Evolutionary conservation across 64 coral and sea anemone species (phyloP).

Genomic region (Hydrozoanthus tunicans): DNA sequence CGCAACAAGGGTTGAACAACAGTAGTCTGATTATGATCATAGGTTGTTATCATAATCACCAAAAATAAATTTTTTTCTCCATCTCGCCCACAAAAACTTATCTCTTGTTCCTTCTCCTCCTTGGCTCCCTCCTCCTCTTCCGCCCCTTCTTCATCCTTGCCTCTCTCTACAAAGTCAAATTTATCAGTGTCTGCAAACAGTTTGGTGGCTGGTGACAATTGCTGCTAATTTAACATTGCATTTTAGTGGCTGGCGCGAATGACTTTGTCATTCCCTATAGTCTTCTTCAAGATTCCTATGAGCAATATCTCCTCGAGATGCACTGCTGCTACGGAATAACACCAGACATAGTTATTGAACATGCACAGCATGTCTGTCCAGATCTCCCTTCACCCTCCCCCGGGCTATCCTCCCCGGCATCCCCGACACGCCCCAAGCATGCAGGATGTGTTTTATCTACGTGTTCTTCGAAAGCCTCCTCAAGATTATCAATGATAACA

Average conservation of each 20-base stretch:
- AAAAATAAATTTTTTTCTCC: too few species aligned
- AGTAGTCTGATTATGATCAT: too few species aligned
- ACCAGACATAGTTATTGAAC: background rate
- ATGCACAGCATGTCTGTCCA: background rate
- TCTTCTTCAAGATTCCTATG: background rate
- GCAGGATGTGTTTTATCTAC: background rate
- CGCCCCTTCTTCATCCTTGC: too few species aligned
- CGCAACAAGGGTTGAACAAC: too few species aligned
- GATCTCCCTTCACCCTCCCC: background rate
- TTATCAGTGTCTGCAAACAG: too few species aligned
- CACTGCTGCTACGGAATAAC: background rate
- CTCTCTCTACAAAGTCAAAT: too few species aligned
- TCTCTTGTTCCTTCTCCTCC: too few species aligned
- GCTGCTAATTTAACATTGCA: too few species aligned
- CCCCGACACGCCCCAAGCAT: background rate
- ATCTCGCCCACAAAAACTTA: too few species aligned
- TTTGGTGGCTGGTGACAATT: too few species aligned
- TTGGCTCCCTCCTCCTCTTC: too few species aligned
- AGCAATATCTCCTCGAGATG: background rate
- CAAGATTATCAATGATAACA: background rate
- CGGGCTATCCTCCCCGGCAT: background rate
- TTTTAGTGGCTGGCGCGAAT: background rate
- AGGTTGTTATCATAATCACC: too few species aligned
- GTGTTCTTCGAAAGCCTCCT: background rate
- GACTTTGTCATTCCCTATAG: background rate